Base-by-base conservation (phyloP, 2,113 vertebrate genomes). In the Tylochromis polylepis region DNA sequence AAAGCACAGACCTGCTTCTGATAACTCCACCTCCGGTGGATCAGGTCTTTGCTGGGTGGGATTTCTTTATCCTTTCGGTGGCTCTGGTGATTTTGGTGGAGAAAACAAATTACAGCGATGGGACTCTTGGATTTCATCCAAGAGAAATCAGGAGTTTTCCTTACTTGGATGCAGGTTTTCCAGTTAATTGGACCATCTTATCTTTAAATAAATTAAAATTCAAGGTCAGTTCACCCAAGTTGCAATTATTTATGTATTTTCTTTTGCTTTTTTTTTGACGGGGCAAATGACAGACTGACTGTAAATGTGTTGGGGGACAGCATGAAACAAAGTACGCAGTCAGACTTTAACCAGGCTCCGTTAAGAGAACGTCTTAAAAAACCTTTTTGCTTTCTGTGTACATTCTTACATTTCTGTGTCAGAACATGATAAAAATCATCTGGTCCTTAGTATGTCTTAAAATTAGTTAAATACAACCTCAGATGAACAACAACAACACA, bases 41-140 rank as follows among this genome's bases (percentile, higher is more conserved):
- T 18, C 62, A 55, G 57, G 78, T 86, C 41, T 85, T 67, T 55
- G 43, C 84, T 81, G 43, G 78, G 83, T 87, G 79, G 62, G 24
- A 31, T 86, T 84, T 88, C 83, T 79, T 22, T 43, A 86, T 34
- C 49, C 15, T 78, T 81, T 62, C 12, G 83, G 81, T 89, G n/a
- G 36, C 49, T 87, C 59, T 82, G 81, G 41, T 84, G 81, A 80
- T 83, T 81, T 83, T 88, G 43, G n/a, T 84, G 31, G 81, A 67
- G 62, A 81, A 31, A 51, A n/a, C n/a, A n/a, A 5, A 65, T 80
- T 20, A 56, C 24, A 22, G 29, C 36, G 20, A 77, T 1, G 18
- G 36, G 62, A 86, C 75, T 58, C 24, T 84, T 53, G 18, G 51
- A 9, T 65, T 78, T 70, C 20, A 62, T 46, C 4, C 1, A 8